Evolutionary conservation across 1,140 invertebrate species (phyloP).

Genomic region (Saccostrea cuccullata): DNA sequence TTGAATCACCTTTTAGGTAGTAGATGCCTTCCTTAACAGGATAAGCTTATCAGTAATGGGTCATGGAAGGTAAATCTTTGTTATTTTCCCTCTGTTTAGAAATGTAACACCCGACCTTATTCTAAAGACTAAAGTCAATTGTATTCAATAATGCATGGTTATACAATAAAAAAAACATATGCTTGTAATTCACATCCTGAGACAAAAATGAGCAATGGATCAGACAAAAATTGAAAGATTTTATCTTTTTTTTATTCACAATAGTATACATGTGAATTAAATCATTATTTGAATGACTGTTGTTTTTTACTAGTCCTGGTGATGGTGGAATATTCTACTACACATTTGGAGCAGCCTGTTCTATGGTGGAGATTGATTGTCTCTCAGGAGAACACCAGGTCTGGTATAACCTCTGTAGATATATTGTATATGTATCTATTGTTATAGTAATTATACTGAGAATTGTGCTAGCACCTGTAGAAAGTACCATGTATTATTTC

Average conservation of each 20-base stretch:
- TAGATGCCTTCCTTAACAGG: constrained; percentile 12
- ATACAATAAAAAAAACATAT: too few relatives aligned
- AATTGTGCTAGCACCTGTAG: neutral
- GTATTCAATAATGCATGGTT: too few relatives aligned
- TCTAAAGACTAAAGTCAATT: too few relatives aligned
- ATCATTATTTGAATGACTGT: neutral
- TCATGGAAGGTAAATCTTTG: constrained; percentile 19
- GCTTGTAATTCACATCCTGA: too few relatives aligned
- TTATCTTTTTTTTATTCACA: too few relatives aligned
- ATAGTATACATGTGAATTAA: too few relatives aligned
- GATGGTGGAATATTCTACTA: constrained; percentile 56
- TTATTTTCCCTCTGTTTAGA: neutral
- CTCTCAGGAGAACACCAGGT: constrained; percentile 80
- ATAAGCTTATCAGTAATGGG: constrained; percentile 21
- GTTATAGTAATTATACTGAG: neutral
- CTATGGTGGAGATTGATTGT: constrained; percentile 80
- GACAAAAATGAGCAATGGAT: too few relatives aligned
- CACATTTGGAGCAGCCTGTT: constrained; percentile 65
- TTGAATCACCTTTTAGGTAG: neutral
- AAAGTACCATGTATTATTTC: too few relatives aligned
- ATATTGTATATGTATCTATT: neutral
- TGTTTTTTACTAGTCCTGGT: neutral
- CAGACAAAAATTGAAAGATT: too few relatives aligned
- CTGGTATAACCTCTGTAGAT: constrained; percentile 19
- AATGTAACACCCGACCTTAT: too few relatives aligned